phyloP scores from a whole-genome alignment of 23 tunicate genomes.

The Clavelina lepadiformis region DNA sequence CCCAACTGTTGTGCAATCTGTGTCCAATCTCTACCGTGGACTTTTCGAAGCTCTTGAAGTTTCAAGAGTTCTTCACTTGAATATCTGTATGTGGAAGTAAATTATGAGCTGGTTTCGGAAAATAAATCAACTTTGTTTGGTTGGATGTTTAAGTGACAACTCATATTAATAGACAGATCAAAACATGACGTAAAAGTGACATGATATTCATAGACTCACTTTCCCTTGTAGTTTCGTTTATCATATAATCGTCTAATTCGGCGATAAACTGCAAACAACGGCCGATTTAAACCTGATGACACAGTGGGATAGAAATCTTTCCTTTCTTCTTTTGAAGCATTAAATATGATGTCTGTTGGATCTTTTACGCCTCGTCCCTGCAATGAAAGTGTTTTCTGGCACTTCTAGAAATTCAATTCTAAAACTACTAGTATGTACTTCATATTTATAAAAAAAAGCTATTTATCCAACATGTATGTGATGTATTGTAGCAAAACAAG shows the following conservation, averaged over 20 bases:
- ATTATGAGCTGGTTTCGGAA: neutral
- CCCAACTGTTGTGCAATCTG: conserved; percentile 69
- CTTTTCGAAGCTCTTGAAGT: conserved; percentile 45
- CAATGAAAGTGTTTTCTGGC: too few relatives aligned
- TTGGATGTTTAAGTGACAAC: neutral
- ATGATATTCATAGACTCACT: conserved; percentile 32
- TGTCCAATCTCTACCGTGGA: conserved; percentile 70
- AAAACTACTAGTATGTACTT: too few relatives aligned
- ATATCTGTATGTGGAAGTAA: conserved; percentile 26
- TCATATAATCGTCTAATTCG: conserved; percentile 84
- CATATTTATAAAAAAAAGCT: too few relatives aligned
- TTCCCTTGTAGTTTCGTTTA: conserved; percentile 80
- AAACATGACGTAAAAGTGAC: neutral
- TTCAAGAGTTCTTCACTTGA: conserved; percentile 61
- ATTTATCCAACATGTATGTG: too few relatives aligned
- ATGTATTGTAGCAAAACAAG: too few relatives aligned
- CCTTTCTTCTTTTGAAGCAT: conserved; percentile 43
- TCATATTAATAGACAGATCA: neutral
- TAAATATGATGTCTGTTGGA: conserved; percentile 54
- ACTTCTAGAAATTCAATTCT: too few relatives aligned
- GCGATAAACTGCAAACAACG: conserved; percentile 83
- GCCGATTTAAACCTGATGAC: conserved; percentile 70
- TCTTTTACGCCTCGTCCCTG: conserved; percentile 62
- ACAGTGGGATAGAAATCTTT: conserved; percentile 81
- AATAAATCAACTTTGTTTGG: neutral